Evolutionary conservation across 2,888 invertebrate genomes (phyloP).

Genomic region (Coleophora flavipennella): DNA sequence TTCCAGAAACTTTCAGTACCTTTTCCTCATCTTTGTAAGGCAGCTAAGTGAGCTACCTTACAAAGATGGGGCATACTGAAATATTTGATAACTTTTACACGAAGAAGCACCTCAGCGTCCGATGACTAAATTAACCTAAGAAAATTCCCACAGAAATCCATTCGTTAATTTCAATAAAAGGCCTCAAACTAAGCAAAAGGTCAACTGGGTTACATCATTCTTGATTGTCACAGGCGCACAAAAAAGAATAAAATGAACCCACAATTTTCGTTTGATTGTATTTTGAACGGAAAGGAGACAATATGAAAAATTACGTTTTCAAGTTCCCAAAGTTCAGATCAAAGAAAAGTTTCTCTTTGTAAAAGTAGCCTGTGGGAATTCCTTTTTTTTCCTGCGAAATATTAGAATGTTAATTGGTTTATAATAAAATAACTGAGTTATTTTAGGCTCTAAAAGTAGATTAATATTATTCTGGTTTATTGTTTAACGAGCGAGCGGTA

Average conservation of each 20-base stretch:
- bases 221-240: constrained; percentile 13
- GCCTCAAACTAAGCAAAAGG: constrained; percentile 12
- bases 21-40: too few species aligned
- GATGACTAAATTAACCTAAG: too few species aligned
- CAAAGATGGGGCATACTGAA: too few species aligned
- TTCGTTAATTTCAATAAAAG: constrained; percentile 31
- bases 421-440: too few species aligned
- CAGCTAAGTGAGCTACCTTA: too few species aligned
- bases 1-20: too few species aligned
- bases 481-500: too few species aligned
- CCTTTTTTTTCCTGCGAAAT: not conserved
- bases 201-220: constrained; percentile 9
- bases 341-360: not conserved
- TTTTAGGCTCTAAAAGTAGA: too few species aligned
- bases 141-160: too few species aligned
- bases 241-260: constrained; percentile 9
- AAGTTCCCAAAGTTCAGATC: constrained; percentile 1
- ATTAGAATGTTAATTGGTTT: constrained; percentile 4
- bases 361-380: not conserved
- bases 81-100: too few species aligned
- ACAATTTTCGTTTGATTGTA: constrained; percentile 13
- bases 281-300: constrained; percentile 3
- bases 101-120: too few species aligned
- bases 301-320: constrained; percentile 1
- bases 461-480: too few species aligned